A percentile compares a stretch with the other conserved stretches of the same genome.
These are phyloP conservation scores for Acanthosepion pharaonis DNA, from an alignment of 2,888 invertebrate genomes.

Conservation along the genomic window DNA sequence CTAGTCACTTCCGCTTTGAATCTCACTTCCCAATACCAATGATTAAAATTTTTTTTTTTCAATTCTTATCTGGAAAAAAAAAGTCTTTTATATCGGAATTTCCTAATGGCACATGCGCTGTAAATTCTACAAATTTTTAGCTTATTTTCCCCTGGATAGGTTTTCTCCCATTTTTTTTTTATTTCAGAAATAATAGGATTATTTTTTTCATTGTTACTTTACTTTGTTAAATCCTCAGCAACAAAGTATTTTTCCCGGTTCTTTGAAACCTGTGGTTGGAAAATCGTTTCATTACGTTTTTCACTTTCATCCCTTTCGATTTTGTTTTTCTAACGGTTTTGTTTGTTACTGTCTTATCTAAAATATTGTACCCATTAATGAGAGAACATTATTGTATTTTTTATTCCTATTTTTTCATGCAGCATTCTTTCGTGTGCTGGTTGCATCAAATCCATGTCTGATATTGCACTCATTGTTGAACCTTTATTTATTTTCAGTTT, in stretches of 20 bases:
- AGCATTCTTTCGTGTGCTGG: no score
- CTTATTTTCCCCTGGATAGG: neutral
- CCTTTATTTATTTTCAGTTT: no score
- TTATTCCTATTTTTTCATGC: no score
- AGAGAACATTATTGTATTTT: no score
- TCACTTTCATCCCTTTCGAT: no score
- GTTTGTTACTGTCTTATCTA: no score
- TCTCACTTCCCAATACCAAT: neutral
- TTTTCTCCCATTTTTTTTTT: neutral
- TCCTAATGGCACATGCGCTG: neutral
- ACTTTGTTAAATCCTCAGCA: neutral
- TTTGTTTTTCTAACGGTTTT: no score
- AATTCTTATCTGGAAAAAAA: neutral
- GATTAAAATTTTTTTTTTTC: neutral
- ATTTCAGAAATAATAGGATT: neutral
- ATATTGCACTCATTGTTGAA: no score
- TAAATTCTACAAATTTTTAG: neutral
- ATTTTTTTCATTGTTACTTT: neutral
- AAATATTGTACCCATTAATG: no score
- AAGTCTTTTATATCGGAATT: neutral
- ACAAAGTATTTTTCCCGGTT: neutral
- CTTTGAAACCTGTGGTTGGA: neutral
- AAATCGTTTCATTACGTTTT: no score
- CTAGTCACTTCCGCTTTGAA: neutral
- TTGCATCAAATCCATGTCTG: no score